Percentiles rank a stretch among this genome's conserved stretches.
These are phyloP conservation scores for Anabacerthia variegaticeps DNA, from an alignment of 2,797 vertebrate genomes.

Conservation along the genomic window DNA sequence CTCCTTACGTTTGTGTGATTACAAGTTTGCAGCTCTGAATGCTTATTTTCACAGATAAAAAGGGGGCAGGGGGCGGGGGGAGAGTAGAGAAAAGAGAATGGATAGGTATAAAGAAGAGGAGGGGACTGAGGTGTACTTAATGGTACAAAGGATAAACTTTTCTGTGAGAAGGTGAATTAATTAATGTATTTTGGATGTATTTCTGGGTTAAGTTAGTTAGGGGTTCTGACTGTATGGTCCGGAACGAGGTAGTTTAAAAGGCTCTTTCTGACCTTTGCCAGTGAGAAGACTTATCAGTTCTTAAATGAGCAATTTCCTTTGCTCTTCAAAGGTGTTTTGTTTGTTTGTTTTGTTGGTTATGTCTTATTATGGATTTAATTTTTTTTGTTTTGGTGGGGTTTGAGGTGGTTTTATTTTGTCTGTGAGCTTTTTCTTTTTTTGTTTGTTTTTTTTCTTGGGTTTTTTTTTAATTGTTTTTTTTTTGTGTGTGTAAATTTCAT, in stretches of 20 bases:
- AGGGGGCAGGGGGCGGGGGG: fast-evolving
- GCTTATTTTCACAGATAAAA: background rate
- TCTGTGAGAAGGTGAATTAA: background rate
- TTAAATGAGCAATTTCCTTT: background rate
- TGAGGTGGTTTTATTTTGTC: too few species aligned
- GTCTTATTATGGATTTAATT: background rate
- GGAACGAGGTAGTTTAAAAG: background rate
- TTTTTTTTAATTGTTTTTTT: too few species aligned
- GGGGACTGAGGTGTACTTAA: background rate
- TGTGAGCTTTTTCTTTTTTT: too few species aligned
- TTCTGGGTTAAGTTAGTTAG: background rate
- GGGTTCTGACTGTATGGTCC: background rate
- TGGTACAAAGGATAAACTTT: fast-evolving
- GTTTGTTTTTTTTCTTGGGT: too few species aligned
- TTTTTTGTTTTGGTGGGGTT: background rate
- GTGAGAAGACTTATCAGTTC: background rate
- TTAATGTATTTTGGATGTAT: background rate
- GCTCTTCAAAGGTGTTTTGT: background rate
- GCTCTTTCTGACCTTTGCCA: background rate
- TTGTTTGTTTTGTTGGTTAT: background rate
- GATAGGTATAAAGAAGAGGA: background rate
- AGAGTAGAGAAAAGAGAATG: fast-evolving
- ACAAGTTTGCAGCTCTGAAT: background rate
- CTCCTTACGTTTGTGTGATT: background rate
- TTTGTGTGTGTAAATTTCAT: background rate